phyloP scores from a whole-genome alignment of 2,888 invertebrate genomes.

The Diaperis boleti region DNA sequence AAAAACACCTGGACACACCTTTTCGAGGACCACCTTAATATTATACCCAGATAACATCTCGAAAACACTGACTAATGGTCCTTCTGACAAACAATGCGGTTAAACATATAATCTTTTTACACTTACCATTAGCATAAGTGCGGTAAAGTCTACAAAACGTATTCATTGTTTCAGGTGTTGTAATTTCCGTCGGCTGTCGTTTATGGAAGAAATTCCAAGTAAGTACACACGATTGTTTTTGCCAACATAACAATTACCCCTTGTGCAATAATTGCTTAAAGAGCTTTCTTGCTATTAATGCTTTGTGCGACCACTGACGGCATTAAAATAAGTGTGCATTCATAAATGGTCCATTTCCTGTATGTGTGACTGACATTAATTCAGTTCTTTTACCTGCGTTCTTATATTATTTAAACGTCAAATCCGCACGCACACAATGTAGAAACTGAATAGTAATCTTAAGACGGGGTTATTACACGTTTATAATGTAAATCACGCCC shows the following conservation, averaged over 20 bases:
- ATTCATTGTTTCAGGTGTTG: conserved; percentile 9
- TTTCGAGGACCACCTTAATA: no score
- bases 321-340: conserved; percentile 34
- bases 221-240: conserved; percentile 10
- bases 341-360: conserved; percentile 40
- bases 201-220: conserved; percentile 15
- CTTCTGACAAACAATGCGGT: conserved; percentile 1
- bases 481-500: conserved; percentile 18
- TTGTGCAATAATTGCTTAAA: conserved; percentile 22
- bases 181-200: conserved; percentile 17
- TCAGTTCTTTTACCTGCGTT: conserved; percentile 29
- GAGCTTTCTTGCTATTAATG: conserved; percentile 18
- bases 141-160: conserved; percentile 7
- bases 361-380: conserved; percentile 40
- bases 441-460: conserved; percentile 9
- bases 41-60: conserved; percentile 1
- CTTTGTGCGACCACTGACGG: conserved; percentile 19
- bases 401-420: conserved; percentile 29
- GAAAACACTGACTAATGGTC: conserved; percentile 12
- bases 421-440: conserved; percentile 30
- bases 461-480: background rate
- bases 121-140: conserved; percentile 20
- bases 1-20: background rate
- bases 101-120: conserved; percentile 5
- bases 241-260: conserved; percentile 26